Base-by-base conservation (phyloP, 2,113 vertebrate species). In the Chloropsis hardwickii region DNA sequence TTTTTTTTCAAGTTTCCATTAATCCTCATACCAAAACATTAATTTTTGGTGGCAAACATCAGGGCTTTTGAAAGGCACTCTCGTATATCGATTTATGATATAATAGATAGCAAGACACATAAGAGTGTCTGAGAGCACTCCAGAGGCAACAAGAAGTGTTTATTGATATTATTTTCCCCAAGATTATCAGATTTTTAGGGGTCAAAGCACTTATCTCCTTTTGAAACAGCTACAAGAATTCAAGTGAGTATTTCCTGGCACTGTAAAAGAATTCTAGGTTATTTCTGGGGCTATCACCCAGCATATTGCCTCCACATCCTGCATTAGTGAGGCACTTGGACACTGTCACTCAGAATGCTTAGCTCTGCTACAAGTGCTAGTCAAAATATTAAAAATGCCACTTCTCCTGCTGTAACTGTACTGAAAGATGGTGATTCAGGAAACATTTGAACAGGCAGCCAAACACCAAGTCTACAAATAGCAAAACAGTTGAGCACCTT, bases 401-500 rank as follows among this genome's bases (percentile, higher is more conserved):
- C 28, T 45, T 92, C 81, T 95, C 77, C 92, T 82, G 20, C 39
- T 92, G 58, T 21, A 88, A 71, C 77, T 89, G 40, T 40, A 70
- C 69, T 64, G 78, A 92, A 96, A 92, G 56, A 76, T 47, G 14
- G 35, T 40, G 53, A 80, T 45, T 50, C 64, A 56, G 83, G 86
- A 91, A 92, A 89, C 58, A 66, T 45, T 60, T 62, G 54, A 91
- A 86, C 9, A 94, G 69, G 27, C 40, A 95, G 92, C 57, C 88
- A 94, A 95, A 95, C 81, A 94, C 37, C n/a, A 57, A 71, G 70
- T 39, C 40, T 50, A 50, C 9, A 60, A 90, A 64, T 6, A 90
- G 33, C 29, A 78, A 81, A 92, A 53, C 5, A 50, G 51, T 35
- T 50, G 3, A 44, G 62, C 17, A 65, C 11, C 33, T 37, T 87